Percentiles rank a stretch among this genome's conserved stretches.
phyloP scores from a whole-genome alignment of 2,797 vertebrate species.

The Hafferia zeledoni region DNA sequence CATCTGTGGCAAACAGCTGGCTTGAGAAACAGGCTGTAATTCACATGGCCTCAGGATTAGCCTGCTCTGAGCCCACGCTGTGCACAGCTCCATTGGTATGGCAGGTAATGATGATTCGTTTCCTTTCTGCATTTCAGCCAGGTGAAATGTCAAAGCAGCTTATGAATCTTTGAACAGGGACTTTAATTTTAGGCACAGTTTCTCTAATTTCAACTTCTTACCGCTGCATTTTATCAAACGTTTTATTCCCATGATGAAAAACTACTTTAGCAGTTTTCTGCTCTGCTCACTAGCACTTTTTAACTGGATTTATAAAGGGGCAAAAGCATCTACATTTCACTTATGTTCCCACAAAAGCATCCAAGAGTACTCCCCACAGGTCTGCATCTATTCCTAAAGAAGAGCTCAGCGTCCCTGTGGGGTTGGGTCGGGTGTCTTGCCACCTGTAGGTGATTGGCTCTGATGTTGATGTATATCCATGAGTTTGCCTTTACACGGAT shows the following conservation, averaged over 20 bases:
- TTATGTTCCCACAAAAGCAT: background rate
- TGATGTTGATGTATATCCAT: background rate
- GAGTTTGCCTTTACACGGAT: background rate
- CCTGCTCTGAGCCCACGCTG: accelerated
- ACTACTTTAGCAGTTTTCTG: background rate
- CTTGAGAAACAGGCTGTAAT: background rate
- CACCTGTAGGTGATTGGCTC: background rate
- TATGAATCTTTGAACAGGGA: background rate
- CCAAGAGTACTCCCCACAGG: background rate
- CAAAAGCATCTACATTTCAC: background rate
- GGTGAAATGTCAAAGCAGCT: background rate
- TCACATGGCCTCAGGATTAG: background rate
- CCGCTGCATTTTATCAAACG: background rate
- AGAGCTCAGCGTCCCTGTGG: accelerated
- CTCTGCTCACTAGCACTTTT: background rate
- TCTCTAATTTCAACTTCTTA: background rate
- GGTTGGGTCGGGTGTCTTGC: background rate
- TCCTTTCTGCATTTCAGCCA: background rate
- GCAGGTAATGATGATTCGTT: background rate
- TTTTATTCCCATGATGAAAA: background rate
- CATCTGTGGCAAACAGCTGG: background rate
- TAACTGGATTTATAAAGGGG: background rate
- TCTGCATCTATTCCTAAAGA: background rate
- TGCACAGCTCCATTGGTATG: background rate
- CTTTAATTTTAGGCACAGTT: background rate